Conservation (phyloP, 2,113 vertebrate genomes). For the Butorides virescens region DNA sequence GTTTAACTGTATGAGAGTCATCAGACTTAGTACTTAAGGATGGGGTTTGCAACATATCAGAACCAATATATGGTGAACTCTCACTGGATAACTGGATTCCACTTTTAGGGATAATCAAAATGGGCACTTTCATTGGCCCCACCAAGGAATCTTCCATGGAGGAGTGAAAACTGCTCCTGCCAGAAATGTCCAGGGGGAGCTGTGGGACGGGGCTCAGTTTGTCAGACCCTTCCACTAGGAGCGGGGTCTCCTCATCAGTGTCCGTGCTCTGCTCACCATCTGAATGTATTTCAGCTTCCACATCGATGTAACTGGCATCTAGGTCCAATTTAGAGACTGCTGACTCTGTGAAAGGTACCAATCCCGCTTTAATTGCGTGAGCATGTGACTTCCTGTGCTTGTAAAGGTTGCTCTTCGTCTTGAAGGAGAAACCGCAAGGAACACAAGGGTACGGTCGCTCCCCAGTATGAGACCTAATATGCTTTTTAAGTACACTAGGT, state of each 20-base stretch:
- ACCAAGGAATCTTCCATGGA: slow-evolving; percentile 85
- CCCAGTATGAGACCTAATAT: slow-evolving; percentile 97
- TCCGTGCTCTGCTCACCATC: slow-evolving; percentile 97
- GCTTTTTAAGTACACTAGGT: slow-evolving; percentile 98
- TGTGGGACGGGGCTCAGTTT: slow-evolving; percentile 84
- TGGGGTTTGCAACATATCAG: slow-evolving; percentile 80
- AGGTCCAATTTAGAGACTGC: slow-evolving; percentile 84
- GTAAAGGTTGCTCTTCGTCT: slow-evolving; percentile 99
- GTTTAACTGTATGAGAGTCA: slow-evolving; percentile 89
- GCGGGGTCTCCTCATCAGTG: slow-evolving; percentile 91
- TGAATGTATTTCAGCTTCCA: slow-evolving; percentile 92
- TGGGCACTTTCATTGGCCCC: slow-evolving; percentile 94
- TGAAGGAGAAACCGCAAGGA: slow-evolving; percentile 98
- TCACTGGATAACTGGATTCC: slow-evolving; percentile 84
- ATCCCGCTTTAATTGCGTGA: slow-evolving; percentile 97
- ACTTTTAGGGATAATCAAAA: slow-evolving; percentile 91
- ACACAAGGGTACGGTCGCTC: slow-evolving; percentile 95
- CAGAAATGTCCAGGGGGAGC: slow-evolving; percentile 81
- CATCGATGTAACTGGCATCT: slow-evolving; percentile 86
- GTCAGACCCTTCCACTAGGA: slow-evolving; percentile 80
- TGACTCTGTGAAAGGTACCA: slow-evolving; percentile 93
- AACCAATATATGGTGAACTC: slow-evolving; percentile 79
- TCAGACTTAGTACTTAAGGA: slow-evolving; percentile 81
- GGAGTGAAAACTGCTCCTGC: slow-evolving; percentile 75
- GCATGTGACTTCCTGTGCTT: slow-evolving; percentile 99